These are phyloP conservation scores for Oreochromis spilurus DNA, from an alignment of 2,113 vertebrate genomes.

Conservation along the genomic window DNA sequence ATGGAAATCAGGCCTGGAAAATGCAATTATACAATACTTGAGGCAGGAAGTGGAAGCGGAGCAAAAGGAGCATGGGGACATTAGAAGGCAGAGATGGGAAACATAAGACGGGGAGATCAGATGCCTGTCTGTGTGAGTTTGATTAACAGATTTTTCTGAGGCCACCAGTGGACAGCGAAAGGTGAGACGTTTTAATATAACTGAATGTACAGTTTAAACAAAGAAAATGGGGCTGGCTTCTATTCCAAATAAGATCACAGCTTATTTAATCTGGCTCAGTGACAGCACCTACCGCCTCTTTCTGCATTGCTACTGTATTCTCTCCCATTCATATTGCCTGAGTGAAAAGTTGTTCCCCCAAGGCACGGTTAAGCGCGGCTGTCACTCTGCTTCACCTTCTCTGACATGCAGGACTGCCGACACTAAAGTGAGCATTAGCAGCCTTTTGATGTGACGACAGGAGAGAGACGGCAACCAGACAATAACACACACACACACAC, in stretches of 20 bases:
- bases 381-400: conserved; percentile 27
- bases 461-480: conserved; percentile 20
- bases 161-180: not conserved
- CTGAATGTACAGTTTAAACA: not conserved
- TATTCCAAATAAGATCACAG: not conserved
- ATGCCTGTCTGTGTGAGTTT: not conserved
- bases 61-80: conserved; percentile 22
- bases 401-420: conserved; percentile 16
- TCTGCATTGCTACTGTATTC: not conserved
- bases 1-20: conserved; percentile 55
- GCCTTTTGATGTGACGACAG: conserved; percentile 44
- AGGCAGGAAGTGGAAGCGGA: conserved; percentile 16
- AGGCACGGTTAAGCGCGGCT: conserved; percentile 28
- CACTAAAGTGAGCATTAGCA: conserved; percentile 38
- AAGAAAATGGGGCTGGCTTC: not conserved
- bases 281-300: conserved; percentile 20
- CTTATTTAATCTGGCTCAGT: not conserved
- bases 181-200: not conserved
- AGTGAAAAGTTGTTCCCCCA: conserved; percentile 4
- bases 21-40: conserved; percentile 48
- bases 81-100: conserved; percentile 11
- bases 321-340: conserved; percentile 3
- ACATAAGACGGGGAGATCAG: conserved; percentile 7
- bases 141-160: not conserved
- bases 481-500: not conserved